These are phyloP conservation scores for Altica lythri DNA, from an alignment of 2,888 invertebrate genomes.

Conservation along the genomic window DNA sequence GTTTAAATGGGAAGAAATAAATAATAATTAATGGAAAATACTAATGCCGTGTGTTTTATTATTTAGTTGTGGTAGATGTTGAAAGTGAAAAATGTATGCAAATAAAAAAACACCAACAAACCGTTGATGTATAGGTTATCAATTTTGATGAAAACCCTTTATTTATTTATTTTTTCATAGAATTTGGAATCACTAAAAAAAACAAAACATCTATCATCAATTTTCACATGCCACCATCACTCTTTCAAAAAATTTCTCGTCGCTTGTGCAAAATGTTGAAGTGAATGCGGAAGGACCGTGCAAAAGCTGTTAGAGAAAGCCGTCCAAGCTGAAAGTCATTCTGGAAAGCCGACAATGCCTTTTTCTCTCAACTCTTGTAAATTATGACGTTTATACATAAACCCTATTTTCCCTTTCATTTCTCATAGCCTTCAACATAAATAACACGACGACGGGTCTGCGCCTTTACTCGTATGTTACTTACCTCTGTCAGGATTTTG, in stretches of 20 bases:
- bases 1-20: too few species aligned
- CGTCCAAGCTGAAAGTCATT: conserved; percentile 42
- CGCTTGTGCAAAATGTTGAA: conserved; percentile 6
- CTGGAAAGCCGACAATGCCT: conserved; percentile 45
- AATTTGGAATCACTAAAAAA: conserved; percentile 1
- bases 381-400: conserved; percentile 51
- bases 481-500: conserved; percentile 34
- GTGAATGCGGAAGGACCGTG: conserved; percentile 26
- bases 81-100: too few species aligned
- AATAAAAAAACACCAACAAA: too few species aligned
- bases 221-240: conserved; percentile 22
- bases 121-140: conserved; percentile 11
- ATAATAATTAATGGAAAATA: too few species aligned
- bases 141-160: conserved; percentile 13
- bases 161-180: conserved; percentile 11
- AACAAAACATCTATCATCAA: conserved; percentile 26
- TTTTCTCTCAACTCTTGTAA: conserved; percentile 44
- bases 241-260: conserved; percentile 14
- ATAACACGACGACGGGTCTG: conserved; percentile 36
- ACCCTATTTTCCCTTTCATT: conserved; percentile 54
- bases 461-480: conserved; percentile 19
- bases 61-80: too few species aligned
- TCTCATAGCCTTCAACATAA: conserved; percentile 51
- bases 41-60: too few species aligned
- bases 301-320: conserved; percentile 39